Evolutionary conservation across 1,140 invertebrate species (phyloP).

Genomic region (Amyelois transitella): DNA sequence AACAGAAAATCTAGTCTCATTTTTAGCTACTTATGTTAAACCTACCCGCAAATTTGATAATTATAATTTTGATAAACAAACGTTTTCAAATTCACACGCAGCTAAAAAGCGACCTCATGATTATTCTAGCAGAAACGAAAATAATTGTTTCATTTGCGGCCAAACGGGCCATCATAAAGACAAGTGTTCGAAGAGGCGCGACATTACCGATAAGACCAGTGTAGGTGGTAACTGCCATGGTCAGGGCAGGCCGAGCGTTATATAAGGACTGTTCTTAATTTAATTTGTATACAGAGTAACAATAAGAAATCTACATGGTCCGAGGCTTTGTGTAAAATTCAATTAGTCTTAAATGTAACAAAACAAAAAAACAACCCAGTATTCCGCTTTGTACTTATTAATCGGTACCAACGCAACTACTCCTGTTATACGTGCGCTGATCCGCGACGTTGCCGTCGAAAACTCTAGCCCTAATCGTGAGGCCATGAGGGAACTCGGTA

Average conservation of each 20-base stretch:
- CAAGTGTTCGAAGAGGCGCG: too few relatives aligned
- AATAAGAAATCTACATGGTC: too few relatives aligned
- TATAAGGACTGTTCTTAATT: constrained; percentile 22
- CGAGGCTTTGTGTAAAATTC: too few relatives aligned
- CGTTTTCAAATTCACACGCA: neutral
- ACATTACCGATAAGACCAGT: neutral
- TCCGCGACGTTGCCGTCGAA: neutral
- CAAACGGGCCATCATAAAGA: constrained; percentile 3
- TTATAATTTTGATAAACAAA: neutral
- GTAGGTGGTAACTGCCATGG: neutral
- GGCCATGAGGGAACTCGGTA: too few relatives aligned
- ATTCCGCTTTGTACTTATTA: neutral
- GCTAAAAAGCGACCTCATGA: too few relatives aligned
- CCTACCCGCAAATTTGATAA: neutral
- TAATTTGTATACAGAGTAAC: too few relatives aligned
- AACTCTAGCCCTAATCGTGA: neutral
- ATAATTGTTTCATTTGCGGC: constrained; percentile 8
- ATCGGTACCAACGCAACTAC: neutral
- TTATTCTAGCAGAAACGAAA: too few relatives aligned
- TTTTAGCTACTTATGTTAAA: constrained; percentile 19
- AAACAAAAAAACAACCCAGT: too few relatives aligned
- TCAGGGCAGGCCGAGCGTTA: constrained; percentile 32
- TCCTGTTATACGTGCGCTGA: neutral
- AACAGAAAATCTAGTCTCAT: constrained; percentile 8
- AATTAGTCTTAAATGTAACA: too few relatives aligned